These are phyloP conservation scores for Saccopteryx bilineata DNA, from an alignment of 2,113 vertebrate species.

Conservation along the genomic window DNA sequence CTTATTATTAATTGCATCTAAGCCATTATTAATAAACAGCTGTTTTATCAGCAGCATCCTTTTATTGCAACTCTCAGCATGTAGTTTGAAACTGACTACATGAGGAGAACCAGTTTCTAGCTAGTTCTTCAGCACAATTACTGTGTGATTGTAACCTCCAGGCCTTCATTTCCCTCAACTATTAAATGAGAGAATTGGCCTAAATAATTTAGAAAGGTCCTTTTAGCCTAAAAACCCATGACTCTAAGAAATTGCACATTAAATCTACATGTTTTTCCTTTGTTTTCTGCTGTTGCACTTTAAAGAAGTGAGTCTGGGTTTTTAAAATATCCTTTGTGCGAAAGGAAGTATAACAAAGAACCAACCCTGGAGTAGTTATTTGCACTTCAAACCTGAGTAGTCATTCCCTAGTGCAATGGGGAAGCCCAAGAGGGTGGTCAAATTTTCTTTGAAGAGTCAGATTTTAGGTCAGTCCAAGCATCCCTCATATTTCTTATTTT, in stretches of 20 bases:
- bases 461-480: neutral
- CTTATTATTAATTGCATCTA: neutral
- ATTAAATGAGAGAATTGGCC: neutral
- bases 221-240: neutral
- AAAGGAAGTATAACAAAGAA: neutral
- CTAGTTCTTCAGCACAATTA: neutral
- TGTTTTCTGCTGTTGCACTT: neutral
- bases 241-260: neutral
- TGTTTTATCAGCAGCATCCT: neutral
- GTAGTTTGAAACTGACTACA: neutral
- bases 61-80: neutral
- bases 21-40: neutral
- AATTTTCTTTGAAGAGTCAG: neutral
- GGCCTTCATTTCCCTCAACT: neutral
- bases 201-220: slow-evolving; percentile 27
- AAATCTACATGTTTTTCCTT: neutral
- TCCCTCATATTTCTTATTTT: neutral
- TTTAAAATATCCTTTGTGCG: neutral
- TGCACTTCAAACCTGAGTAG: neutral
- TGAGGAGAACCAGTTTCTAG: neutral
- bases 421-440: neutral
- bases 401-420: neutral
- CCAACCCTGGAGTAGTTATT: neutral
- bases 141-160: neutral
- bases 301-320: neutral